Evolutionary conservation across 2,113 vertebrate genomes (phyloP).

Genomic region (Dasyurus viverrinus): DNA sequence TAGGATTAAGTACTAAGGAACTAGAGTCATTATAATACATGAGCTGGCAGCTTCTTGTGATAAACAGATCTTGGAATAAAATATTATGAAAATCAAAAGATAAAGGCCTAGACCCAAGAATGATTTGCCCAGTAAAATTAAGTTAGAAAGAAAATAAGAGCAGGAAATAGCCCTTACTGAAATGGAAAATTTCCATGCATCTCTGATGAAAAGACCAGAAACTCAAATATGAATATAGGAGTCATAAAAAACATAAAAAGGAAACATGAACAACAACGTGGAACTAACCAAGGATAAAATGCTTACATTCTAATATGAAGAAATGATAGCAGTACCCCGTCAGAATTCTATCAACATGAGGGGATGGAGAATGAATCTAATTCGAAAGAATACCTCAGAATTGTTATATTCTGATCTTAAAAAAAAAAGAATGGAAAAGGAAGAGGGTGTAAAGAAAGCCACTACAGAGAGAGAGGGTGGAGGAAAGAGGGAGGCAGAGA

Average conservation of each 20-base stretch:
- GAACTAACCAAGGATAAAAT: neutral
- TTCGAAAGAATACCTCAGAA: neutral
- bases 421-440: neutral
- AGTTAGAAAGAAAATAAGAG: neutral
- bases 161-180: neutral
- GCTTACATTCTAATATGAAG: neutral
- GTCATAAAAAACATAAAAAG: neutral
- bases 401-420: neutral
- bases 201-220: neutral
- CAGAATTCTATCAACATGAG: neutral
- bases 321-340: neutral
- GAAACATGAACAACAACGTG: too few relatives aligned
- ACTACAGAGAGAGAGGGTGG: neutral
- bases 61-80: neutral
- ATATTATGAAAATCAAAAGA: neutral
- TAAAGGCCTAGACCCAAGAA: neutral
- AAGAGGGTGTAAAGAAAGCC: neutral
- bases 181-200: neutral
- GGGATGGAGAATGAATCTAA: neutral
- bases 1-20: neutral
- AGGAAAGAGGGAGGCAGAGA: neutral
- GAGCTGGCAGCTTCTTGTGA: neutral
- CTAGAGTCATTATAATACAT: neutral
- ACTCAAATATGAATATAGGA: neutral
- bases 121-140: neutral